Conservation (phyloP, 2,797 vertebrate genomes). For the Neoniphon sammara region DNA sequence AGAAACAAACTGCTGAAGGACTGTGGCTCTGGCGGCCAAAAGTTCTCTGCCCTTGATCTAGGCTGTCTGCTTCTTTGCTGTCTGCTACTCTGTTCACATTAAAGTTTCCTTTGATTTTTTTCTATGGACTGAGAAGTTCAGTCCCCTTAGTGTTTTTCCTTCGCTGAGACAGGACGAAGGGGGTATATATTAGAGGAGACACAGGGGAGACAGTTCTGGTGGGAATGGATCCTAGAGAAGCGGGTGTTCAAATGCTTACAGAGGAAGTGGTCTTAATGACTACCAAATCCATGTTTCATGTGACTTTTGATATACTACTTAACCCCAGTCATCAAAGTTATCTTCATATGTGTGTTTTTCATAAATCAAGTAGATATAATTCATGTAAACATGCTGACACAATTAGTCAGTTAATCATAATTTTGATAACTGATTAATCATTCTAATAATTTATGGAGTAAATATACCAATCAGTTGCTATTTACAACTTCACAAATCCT, state of each 20-base stretch:
- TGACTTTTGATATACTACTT: background rate
- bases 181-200: background rate
- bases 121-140: constrained; percentile 10
- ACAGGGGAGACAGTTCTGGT: too few relatives aligned
- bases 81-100: background rate
- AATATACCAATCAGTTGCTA: too few relatives aligned
- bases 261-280: background rate
- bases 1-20: constrained; percentile 41
- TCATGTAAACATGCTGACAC: too few relatives aligned
- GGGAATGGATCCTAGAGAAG: too few relatives aligned
- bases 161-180: background rate
- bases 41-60: constrained; percentile 52
- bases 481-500: too few relatives aligned
- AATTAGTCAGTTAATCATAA: too few relatives aligned
- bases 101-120: constrained; percentile 27
- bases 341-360: too few relatives aligned
- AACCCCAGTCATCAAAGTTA: background rate
- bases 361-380: too few relatives aligned
- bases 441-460: too few relatives aligned
- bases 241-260: background rate
- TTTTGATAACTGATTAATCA: too few relatives aligned
- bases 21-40: constrained; percentile 17
- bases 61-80: background rate
- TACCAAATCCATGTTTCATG: background rate
- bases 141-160: background rate